phyloP scores from a whole-genome alignment of 2,797 vertebrate genomes.

The Chlorospingus flavigularis region DNA sequence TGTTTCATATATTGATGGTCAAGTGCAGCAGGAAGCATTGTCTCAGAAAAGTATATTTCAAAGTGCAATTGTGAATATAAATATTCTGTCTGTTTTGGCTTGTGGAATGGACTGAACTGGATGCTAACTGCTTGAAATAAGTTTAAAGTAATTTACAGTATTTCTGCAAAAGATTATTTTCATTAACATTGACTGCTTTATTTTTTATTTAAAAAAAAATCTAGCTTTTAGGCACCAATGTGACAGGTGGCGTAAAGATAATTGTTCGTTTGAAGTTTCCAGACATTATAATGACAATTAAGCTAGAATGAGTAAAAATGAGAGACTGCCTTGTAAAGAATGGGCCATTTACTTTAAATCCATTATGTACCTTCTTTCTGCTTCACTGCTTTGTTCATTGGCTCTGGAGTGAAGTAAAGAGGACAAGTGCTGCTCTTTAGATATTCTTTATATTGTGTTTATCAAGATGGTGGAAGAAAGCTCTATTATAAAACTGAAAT shows the following conservation, averaged over 20 bases:
- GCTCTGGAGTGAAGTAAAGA: constrained; percentile 70
- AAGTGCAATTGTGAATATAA: constrained; percentile 35
- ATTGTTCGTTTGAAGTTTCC: constrained; percentile 70
- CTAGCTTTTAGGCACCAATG: constrained; percentile 32
- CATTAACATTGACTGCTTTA: background rate
- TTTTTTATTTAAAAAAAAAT: background rate
- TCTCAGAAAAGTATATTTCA: constrained; percentile 14
- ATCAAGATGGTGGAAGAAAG: constrained; percentile 37
- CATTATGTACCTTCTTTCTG: constrained; percentile 78
- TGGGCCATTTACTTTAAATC: constrained; percentile 78
- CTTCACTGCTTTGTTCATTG: constrained; percentile 79
- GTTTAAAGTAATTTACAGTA: background rate
- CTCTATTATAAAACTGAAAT: constrained; percentile 17
- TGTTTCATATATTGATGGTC: constrained; percentile 31
- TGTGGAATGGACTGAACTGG: background rate
- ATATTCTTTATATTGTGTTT: constrained; percentile 64
- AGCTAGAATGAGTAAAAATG: constrained; percentile 69
- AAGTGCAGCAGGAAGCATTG: constrained; percentile 1
- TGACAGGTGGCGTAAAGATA: constrained; percentile 69
- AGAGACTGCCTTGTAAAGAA: constrained; percentile 68
- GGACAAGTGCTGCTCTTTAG: constrained; percentile 66
- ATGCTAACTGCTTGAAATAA: background rate
- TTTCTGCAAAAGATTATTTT: constrained; percentile 7
- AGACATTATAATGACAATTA: constrained; percentile 75
- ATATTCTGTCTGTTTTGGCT: background rate